Percentiles rank a stretch among this genome's conserved stretches.
phyloP scores from a whole-genome alignment of 2,888 invertebrate species.

The Pegoplata infirma region DNA sequence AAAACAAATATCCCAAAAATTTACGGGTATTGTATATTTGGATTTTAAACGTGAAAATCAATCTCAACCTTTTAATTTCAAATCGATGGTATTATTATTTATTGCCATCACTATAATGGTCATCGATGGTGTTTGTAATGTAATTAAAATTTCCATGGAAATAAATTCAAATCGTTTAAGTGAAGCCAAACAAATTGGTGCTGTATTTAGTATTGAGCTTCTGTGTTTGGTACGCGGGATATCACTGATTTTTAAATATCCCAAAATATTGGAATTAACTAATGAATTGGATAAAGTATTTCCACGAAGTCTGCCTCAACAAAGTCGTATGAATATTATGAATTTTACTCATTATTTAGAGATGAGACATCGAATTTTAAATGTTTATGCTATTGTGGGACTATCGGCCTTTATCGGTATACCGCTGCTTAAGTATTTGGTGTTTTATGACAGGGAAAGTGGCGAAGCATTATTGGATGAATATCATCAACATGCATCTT shows the following conservation, averaged over 20 bases:
- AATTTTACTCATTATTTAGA: conserved; percentile 13
- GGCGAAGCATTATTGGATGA: conserved; percentile 36
- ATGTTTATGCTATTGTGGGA: neutral
- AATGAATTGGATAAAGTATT: conserved; percentile 52
- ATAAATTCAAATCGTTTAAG: conserved; percentile 21
- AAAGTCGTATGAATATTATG: conserved; percentile 32
- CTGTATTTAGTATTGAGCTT: conserved; percentile 43
- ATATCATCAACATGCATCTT: conserved; percentile 56
- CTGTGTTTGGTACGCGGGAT: conserved; percentile 46
- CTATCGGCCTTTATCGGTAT: conserved; percentile 13
- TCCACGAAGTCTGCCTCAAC: conserved; percentile 20
- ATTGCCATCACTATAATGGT: neutral
- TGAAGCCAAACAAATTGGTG: conserved; percentile 51
- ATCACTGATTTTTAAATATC: conserved; percentile 13
- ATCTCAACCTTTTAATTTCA: conserved; percentile 31
- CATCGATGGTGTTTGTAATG: conserved; percentile 40
- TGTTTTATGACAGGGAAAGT: conserved; percentile 28
- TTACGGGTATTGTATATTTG: conserved; percentile 33
- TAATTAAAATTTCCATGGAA: conserved; percentile 9
- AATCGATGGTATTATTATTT: conserved; percentile 15
- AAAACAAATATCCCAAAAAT: conserved; percentile 27
- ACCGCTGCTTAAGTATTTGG: conserved; percentile 36
- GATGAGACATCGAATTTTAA: conserved; percentile 33
- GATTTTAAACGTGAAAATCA: conserved; percentile 37
- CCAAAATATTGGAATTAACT: conserved; percentile 23